Evolutionary conservation across 2,888 invertebrate species (phyloP), one percentile per base, ranked within the genome.

Genomic region (Tenthredo notha): DNA sequence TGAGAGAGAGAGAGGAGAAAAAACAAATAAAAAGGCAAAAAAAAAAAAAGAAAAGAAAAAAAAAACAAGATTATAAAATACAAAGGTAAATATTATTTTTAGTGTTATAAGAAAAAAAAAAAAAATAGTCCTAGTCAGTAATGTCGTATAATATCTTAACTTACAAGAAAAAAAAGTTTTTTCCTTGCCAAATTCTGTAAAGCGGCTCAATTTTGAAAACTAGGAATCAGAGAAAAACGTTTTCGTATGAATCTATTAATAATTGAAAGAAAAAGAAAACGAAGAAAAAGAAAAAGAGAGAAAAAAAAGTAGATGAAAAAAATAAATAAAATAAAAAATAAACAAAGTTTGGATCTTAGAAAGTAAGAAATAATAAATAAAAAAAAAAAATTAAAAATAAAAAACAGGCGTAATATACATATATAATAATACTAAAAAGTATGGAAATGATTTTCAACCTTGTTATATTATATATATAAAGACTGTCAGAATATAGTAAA

Each of bases 401-500:
- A 67, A 25, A 47, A 83, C 67, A 70, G 58, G 25, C 67, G 67
- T 83, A 83, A 67, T 70, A 29, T 67, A 21, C 25, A 80, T 72
- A 40, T 18, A 33, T 33, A 33, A 33, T 77, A 29, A 50, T 77
- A 29, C 25, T 77, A 29, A 54, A 54, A 29, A 33, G 33, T 37
- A 80, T 40, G 47, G 29, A 61, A 67, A 83, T 67, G 50, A 83
- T 83, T 83, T 61, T 67, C 43, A 83, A 67, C 83, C 70, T 83
- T 83, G 47, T 43, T 83, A 83, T 70, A n/a, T 33, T 33, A 33
- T 33, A 33, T 33, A 7, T 67, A 67, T 21, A 43, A 43, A 83
- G 83, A 83, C 83, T 83, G 83, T 83, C 83, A 47, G 25, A 83
- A 70, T 83, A 83, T 70, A 83, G 89, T 87, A 89, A 90, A 90